Base-by-base conservation (phyloP, 23 tunicate species). In the Styela clava region DNA sequence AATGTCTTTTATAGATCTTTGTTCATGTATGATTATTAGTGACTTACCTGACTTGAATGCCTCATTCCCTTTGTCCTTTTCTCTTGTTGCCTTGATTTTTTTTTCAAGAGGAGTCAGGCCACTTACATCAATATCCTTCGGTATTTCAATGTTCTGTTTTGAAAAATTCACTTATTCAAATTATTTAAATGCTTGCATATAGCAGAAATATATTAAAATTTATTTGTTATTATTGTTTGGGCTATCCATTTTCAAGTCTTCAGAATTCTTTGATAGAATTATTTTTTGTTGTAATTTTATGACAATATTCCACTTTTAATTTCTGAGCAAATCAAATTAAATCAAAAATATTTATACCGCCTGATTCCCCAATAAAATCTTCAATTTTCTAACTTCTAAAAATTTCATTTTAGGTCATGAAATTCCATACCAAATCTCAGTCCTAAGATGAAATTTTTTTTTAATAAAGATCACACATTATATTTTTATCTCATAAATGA, bases 41-140 rank as follows among this genome's bases (percentile, higher is more conserved):
- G 1, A 67, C 83, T 67, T 25, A 93, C 98, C 92, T 9, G 93
- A 76, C 81, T 93, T 93, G 78, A 93, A 93, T 5, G 98, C 93
- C 84, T 93, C 98, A 52, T 93, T 93, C 24, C 98, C 98, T 64
- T 93, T 93, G 31, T 87, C 89, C 35, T 93, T 93, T 63, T 93
- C 98, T 69, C 23, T 71, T 26, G 35, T 73, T 20, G 93, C 86
- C 27, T 70, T 62, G 22, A 85, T 34, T 52, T 65, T 35, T 65
- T 74, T 89, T 71, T 91, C 97, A 18, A 51, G 52, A 3, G 77
- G 81, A 29, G 81, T 74, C 87, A 91, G 68, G 21, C 79, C 61
- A 52, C 67, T 79, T 34, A 84, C 68, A 77, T 86, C 87, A 29
- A 91, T 65, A 24, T 83, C 73, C 25, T 78, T 86, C 16, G 97